A percentile compares a stretch with the other conserved stretches of the same genome.
phyloP scores from a whole-genome alignment of 2,888 invertebrate species.

The Arge pagana region DNA sequence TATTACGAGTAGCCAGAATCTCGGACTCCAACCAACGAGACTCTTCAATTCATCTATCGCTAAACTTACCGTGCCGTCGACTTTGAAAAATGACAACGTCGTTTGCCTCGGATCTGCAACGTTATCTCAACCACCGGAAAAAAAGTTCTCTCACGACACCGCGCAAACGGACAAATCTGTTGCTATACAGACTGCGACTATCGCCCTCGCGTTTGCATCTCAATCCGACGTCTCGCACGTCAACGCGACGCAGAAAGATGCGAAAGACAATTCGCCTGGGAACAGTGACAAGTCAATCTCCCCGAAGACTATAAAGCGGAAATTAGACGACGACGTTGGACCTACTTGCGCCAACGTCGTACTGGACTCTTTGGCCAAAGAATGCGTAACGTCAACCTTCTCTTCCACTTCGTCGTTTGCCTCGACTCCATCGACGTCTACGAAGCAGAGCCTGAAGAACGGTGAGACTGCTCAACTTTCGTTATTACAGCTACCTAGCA shows the following conservation, averaged over 20 bases:
- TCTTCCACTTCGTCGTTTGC: slow-evolving; percentile 36
- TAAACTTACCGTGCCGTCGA: slow-evolving; percentile 36
- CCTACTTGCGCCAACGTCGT: no score
- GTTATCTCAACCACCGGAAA: slow-evolving; percentile 36
- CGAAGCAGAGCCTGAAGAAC: slow-evolving; percentile 46
- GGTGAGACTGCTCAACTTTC: slow-evolving; percentile 47
- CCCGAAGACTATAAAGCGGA: slow-evolving; percentile 51
- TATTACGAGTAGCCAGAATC: slow-evolving; percentile 52
- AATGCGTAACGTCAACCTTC: no score
- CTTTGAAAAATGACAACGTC: slow-evolving; percentile 45
- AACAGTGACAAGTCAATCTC: slow-evolving; percentile 43
- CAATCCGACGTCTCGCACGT: slow-evolving; percentile 39
- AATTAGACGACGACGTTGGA: slow-evolving; percentile 48
- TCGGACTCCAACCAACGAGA: slow-evolving; percentile 47
- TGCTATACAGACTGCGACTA: slow-evolving; percentile 42
- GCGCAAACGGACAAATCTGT: slow-evolving; percentile 41
- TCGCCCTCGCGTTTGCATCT: slow-evolving; percentile 49
- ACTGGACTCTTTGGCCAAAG: no score
- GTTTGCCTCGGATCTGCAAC: slow-evolving; percentile 44
- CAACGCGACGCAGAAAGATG: slow-evolving; percentile 41
- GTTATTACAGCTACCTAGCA: slow-evolving; percentile 6
- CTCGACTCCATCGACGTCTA: slow-evolving; percentile 36
- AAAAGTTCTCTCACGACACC: slow-evolving; percentile 37
- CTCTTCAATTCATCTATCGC: slow-evolving; percentile 51
- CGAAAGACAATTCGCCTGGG: slow-evolving; percentile 39